Percentiles rank a stretch among this genome's conserved stretches.
Evolutionary conservation across 92 coral and sea anemone genomes (phyloP).

Genomic region (Hydrozoanthus gracilis): DNA sequence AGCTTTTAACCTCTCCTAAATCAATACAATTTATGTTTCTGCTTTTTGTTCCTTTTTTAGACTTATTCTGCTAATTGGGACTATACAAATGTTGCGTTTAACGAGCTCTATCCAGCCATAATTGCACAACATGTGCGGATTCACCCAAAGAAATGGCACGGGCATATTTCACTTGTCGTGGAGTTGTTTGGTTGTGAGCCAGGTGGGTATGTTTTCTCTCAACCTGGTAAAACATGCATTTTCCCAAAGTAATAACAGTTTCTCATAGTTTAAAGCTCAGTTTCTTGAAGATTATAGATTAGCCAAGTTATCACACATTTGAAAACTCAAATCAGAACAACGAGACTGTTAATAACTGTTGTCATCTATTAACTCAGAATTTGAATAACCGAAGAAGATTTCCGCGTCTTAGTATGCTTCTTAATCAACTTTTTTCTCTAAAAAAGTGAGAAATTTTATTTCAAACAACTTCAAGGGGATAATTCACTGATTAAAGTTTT

Average conservation of each 20-base stretch:
- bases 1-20: too few species aligned
- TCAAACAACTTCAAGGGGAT: too few species aligned
- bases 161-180: background rate
- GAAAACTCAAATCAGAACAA: too few species aligned
- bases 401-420: too few species aligned
- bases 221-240: background rate
- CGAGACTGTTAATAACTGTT: too few species aligned
- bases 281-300: background rate
- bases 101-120: background rate
- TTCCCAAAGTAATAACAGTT: background rate
- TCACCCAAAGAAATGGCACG: background rate
- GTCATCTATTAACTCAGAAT: too few species aligned
- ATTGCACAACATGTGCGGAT: slow-evolving; percentile 6
- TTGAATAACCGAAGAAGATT: too few species aligned
- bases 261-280: background rate
- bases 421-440: too few species aligned
- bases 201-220: background rate
- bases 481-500: too few species aligned
- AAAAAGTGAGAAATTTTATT: too few species aligned
- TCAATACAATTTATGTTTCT: background rate
- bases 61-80: background rate
- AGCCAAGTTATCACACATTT: too few species aligned
- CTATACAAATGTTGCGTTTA: background rate
- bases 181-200: slow-evolving; percentile 18
- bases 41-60: background rate